Conservation (phyloP, 2,113 vertebrate genomes). For the Xerus inauris region DNA sequence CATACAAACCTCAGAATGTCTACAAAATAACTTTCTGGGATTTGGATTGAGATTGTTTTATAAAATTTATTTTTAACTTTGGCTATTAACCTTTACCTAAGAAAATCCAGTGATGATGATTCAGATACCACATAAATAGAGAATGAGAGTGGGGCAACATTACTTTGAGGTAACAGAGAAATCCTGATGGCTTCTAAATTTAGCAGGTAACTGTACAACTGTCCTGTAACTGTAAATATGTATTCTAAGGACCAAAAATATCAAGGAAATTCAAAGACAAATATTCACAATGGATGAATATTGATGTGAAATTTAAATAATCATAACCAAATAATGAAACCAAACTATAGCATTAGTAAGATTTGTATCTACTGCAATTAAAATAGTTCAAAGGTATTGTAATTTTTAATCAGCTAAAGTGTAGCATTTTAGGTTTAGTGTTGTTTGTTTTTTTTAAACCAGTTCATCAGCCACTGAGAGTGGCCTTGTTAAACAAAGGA, state of each 20-base stretch:
- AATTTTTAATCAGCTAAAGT: conserved; percentile 31
- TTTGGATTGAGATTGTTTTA: not conserved
- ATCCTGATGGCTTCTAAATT: not conserved
- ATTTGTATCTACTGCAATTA: conserved; percentile 70
- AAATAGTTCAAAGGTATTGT: conserved; percentile 69
- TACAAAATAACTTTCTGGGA: not conserved
- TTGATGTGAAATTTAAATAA: conserved; percentile 77
- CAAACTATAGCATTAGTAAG: conserved; percentile 54
- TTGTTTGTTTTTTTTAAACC: not conserved
- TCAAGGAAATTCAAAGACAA: conserved; percentile 79
- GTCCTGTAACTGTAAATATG: not conserved
- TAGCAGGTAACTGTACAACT: not conserved
- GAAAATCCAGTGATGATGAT: not conserved
- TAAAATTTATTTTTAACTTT: not conserved
- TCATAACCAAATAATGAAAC: conserved; percentile 49
- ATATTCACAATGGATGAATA: conserved; percentile 71
- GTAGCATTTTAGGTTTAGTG: not conserved
- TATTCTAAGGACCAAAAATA: conserved; percentile 65
- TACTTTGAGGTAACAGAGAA: not conserved
- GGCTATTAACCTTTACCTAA: not conserved
- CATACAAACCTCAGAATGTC: not conserved
- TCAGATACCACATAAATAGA: not conserved
- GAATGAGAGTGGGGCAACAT: not conserved
- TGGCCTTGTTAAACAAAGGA: not conserved
- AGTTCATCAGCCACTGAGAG: conserved; percentile 61